These are phyloP conservation scores for Gorsachius goisagi DNA, from an alignment of 2,113 vertebrate species.

Conservation along the genomic window DNA sequence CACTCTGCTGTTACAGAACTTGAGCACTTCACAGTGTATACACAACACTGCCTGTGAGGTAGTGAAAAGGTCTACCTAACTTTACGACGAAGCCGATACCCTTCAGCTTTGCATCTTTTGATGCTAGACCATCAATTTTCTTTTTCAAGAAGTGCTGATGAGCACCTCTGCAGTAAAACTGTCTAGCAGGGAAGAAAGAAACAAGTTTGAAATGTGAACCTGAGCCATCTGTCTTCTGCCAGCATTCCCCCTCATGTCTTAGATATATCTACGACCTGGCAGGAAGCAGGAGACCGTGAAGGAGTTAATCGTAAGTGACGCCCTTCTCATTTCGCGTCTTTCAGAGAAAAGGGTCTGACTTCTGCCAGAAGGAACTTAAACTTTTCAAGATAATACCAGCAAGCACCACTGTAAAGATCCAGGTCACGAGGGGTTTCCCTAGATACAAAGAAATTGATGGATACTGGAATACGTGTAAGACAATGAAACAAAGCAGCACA, in stretches of 20 bases:
- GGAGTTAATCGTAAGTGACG: background rate
- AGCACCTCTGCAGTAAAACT: background rate
- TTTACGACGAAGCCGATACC: background rate
- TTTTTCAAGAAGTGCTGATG: background rate
- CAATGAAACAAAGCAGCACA: background rate
- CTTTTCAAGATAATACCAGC: constrained; percentile 46
- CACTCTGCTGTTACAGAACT: background rate
- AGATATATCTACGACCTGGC: background rate
- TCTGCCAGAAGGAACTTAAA: background rate
- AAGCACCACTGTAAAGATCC: constrained; percentile 1
- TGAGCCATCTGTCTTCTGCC: background rate
- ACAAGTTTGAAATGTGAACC: background rate
- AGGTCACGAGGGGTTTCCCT: background rate
- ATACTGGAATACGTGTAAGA: background rate
- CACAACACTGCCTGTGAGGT: rapidly evolving
- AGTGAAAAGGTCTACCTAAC: background rate
- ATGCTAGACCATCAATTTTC: background rate
- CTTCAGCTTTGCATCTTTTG: background rate
- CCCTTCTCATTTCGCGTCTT: background rate
- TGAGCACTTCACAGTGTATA: background rate
- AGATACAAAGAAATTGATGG: background rate
- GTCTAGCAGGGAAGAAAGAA: background rate
- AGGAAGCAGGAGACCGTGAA: background rate
- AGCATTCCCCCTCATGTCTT: background rate
- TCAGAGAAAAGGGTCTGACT: constrained; percentile 2